Base-by-base conservation (phyloP, 2,888 invertebrate species). In the Tanytarsus gracilentus region DNA sequence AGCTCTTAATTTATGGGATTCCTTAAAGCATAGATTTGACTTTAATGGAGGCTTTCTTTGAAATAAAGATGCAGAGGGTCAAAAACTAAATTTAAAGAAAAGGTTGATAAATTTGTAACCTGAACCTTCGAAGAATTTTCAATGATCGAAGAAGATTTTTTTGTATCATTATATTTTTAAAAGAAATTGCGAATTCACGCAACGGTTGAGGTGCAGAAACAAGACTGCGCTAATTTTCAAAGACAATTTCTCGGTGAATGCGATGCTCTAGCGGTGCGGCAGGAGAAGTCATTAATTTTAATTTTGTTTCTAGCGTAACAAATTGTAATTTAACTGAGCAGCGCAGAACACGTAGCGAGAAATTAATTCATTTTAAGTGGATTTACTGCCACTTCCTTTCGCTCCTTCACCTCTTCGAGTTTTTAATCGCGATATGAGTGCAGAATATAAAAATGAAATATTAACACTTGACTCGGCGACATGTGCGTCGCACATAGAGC, bases 301-400 rank as follows among this genome's bases (percentile, higher is more conserved):
- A 55, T 55, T 39, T 55, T 27, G 21, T 27, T 52, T 53, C 39
- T 11, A 23, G 18, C 53, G n/a, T 29, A 36, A 53, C 33, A 53
- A 53, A 51, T 52, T 52, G 30, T 52, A 33, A 55, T 21, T 26
- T 14, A 39, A 55, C 23, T 39, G 39, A 33, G 11, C 9, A n/a
- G 14, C 14, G n/a, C n/a, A 48, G 14, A 51, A 55, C 33, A 55
- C 55, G 33, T 39, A 40, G 33, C 14, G 40, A 40, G 33, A 51
- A 55, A 55, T 55, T 55, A 36, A 55, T 55, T 44, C 40, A 30
- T n/a, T 55, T 55, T 55, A 55, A 55, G 55, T 55, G 40, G 55
- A 55, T 55, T 55, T 40, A 33, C 33, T 11, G 6, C 16, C 14
- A 40, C 40, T 14, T 6, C n/a, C 7, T 40, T 8, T 8, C 40